A percentile compares a stretch with the other conserved stretches of the same genome.
These are phyloP conservation scores for Hucho hucho DNA, from an alignment of 2,113 vertebrate species.

Conservation along the genomic window DNA sequence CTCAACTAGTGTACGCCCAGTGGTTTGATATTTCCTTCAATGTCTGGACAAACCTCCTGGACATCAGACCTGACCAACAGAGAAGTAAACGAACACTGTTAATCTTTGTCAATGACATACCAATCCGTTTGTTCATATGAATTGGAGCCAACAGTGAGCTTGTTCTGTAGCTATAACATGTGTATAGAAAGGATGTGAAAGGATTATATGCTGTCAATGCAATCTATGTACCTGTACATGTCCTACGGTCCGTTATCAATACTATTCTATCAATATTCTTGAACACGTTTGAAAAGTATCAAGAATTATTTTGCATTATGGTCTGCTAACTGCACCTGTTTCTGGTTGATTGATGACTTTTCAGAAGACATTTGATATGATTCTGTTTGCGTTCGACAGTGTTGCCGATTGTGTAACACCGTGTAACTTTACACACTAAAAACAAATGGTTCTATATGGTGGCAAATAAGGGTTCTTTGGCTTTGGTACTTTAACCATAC, in stretches of 20 bases:
- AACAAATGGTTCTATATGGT: too few relatives aligned
- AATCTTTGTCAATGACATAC: not conserved
- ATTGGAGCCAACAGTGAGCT: not conserved
- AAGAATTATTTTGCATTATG: not conserved
- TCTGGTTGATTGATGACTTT: not conserved
- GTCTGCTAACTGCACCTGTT: not conserved
- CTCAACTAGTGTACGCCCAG: too few relatives aligned
- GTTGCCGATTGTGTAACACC: conserved; percentile 2
- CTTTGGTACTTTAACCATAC: too few relatives aligned
- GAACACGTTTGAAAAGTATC: not conserved
- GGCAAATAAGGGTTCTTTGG: too few relatives aligned
- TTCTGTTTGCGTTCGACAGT: not conserved
- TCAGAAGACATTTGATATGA: not conserved
- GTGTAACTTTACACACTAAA: not conserved
- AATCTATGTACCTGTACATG: not conserved
- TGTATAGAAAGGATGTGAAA: not conserved
- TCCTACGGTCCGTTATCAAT: not conserved
- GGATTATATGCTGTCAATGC: not conserved
- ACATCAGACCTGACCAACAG: not conserved
- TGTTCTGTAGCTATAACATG: not conserved
- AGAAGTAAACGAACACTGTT: not conserved
- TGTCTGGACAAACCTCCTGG: not conserved
- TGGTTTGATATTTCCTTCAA: too few relatives aligned
- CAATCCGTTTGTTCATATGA: not conserved
- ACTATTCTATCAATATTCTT: not conserved